phyloP scores from a whole-genome alignment of 2,888 invertebrate genomes.

The Harpalus rufipes region DNA sequence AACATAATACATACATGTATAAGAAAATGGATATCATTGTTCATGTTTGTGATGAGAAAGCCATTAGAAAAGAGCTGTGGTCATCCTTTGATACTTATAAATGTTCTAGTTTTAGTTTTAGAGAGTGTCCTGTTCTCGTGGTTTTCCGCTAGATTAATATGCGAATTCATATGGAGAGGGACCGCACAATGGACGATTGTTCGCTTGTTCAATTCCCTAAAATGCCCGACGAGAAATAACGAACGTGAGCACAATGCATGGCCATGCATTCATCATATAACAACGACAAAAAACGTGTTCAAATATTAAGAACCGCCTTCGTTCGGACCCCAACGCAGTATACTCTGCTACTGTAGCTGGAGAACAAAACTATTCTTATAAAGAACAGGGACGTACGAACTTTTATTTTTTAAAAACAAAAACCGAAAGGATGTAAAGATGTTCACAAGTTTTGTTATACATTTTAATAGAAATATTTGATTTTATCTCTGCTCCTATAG shows the following conservation, averaged over 20 bases:
- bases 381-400: not conserved
- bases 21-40: not conserved
- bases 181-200: constrained; percentile 40
- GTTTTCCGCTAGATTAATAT: constrained; percentile 47
- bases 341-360: not conserved
- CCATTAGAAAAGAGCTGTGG: not conserved
- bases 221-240: constrained; percentile 43
- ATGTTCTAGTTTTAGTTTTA: not conserved
- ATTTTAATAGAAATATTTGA: not conserved
- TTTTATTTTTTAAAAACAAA: not conserved
- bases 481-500: not conserved
- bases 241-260: constrained; percentile 54
- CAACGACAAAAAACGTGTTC: constrained; percentile 64
- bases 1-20: not conserved
- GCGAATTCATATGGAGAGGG: constrained; percentile 42
- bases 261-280: constrained; percentile 66
- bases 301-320: constrained; percentile 66
- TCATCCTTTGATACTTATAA: not conserved
- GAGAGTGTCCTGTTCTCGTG: not conserved
- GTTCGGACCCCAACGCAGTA: constrained; percentile 13
- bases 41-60: not conserved
- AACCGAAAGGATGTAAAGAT: not conserved
- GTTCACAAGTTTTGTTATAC: not conserved
- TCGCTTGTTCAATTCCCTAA: constrained; percentile 46
- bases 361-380: not conserved